phyloP scores from a whole-genome alignment of 64 coral and sea anemone genomes.

The Exaiptasia diaphana region DNA sequence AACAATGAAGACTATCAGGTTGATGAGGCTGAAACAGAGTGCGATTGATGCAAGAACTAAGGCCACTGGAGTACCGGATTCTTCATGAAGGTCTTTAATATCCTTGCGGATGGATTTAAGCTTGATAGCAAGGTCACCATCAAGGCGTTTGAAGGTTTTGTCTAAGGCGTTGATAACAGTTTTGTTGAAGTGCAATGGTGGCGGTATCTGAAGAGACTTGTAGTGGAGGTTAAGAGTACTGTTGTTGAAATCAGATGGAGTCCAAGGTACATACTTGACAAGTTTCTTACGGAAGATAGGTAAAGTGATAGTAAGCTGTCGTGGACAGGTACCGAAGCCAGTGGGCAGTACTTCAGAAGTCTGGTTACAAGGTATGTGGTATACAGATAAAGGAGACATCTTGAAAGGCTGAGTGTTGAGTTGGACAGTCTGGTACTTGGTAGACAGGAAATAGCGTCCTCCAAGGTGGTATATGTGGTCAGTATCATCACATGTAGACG shows the following conservation, averaged over 20 bases:
- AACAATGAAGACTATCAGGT: neutral
- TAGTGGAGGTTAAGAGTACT: conserved; percentile 26
- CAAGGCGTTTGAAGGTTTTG: neutral
- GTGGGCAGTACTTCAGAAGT: conserved; percentile 1
- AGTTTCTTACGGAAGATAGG: neutral
- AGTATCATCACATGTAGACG: neutral
- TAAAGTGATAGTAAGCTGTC: neutral
- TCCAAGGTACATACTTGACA: conserved; percentile 18
- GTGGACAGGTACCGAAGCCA: conserved; percentile 40
- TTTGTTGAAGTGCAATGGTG: conserved; percentile 28
- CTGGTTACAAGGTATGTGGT: conserved; percentile 41
- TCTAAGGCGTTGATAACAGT: neutral
- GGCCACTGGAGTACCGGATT: neutral
- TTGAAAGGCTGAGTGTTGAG: neutral
- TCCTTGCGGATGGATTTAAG: neutral
- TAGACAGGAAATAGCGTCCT: conserved; percentile 40
- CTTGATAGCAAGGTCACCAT: neutral
- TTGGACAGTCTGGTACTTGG: neutral
- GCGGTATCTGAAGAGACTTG: neutral
- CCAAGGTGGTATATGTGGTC: conserved; percentile 10
- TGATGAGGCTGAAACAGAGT: neutral
- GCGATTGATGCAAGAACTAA: neutral
- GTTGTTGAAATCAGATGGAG: neutral
- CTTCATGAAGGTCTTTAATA: neutral
- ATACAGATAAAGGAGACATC: conserved; percentile 18